Base-by-base conservation (phyloP, 2,797 vertebrate species). In the Orestias chungarensis region DNA sequence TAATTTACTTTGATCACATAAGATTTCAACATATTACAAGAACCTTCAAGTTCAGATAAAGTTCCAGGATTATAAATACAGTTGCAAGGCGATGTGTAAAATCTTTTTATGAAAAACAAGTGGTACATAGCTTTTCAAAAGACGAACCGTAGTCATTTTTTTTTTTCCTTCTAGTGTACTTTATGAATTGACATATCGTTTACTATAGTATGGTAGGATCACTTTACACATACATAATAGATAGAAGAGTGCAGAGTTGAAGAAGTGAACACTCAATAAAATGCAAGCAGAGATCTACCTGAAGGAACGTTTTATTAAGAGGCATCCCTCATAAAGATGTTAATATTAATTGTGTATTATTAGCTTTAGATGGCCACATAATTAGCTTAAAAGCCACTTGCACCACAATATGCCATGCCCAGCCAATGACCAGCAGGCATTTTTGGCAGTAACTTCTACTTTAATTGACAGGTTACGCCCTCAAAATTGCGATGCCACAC, bases 161-260 rank as follows among this genome's bases (percentile, higher is more conserved):
- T 52, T 25, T 14, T 47, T 20, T 35, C 31, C 35, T 74, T 20
- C 33, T 52, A 35, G 61, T 50, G 43, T 42, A 50, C 31, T 66
- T 67, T 59, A 61, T 43, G 33, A 68, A 50, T 68, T 47, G 71
- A 73, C 38, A 72, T 27, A 43, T 65, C 33, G 31, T 47, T 67
- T 64, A 59, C n/a, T 27, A 46, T 20, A 25, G 35, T 42, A 43
- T 25, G 40, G 29, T 47, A 64, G 42, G 42, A 68, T 74, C 35
- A 18, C 67, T 74, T 68, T 59, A 42, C 40, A 67, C 52, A 55
- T 40, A n/a, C n/a, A 33, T 49, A 14, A 40, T 46, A 33, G 64
- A 74, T 38, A 33, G 43, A 73, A 52, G 43, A 40, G 54, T 44
- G 17, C 27, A 20, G 64, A 67, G 52, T 25, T 7, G n/a, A 50